Conservation (phyloP, 2,797 vertebrate species). For the Thamnophis elegans region DNA sequence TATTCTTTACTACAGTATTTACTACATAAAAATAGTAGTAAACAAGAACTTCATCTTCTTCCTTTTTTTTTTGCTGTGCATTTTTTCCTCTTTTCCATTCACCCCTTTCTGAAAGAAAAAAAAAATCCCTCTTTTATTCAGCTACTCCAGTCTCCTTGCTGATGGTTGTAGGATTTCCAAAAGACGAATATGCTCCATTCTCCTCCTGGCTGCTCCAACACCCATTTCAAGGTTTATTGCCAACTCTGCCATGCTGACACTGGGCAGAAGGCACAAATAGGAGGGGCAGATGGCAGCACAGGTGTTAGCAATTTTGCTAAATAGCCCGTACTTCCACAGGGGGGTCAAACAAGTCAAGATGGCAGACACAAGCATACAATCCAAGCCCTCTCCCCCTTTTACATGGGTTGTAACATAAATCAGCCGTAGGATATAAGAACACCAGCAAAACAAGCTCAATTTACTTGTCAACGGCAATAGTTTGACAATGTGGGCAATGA, state of each 20-base stretch:
- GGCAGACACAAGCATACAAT: background rate
- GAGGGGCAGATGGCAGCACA: background rate
- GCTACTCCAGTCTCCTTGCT: background rate
- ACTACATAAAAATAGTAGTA: no score
- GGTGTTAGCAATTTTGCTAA: background rate
- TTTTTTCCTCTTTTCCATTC: background rate
- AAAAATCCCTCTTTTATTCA: background rate
- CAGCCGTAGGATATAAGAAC: background rate
- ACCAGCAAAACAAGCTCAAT: background rate
- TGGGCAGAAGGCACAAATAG: background rate
- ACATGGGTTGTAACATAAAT: background rate
- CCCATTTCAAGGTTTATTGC: background rate
- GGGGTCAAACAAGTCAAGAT: background rate
- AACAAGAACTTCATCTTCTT: no score
- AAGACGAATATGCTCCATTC: background rate
- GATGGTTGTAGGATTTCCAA: background rate
- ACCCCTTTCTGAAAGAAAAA: background rate
- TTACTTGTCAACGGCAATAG: background rate
- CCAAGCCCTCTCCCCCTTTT: background rate
- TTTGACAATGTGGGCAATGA: background rate
- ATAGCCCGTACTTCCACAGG: background rate
- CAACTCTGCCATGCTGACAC: background rate
- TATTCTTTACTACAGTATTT: no score
- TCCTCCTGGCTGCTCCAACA: background rate
- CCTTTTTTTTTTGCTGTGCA: background rate